These are phyloP conservation scores for Aldabrachelys gigantea DNA, from an alignment of 2,113 vertebrate genomes.

Conservation along the genomic window DNA sequence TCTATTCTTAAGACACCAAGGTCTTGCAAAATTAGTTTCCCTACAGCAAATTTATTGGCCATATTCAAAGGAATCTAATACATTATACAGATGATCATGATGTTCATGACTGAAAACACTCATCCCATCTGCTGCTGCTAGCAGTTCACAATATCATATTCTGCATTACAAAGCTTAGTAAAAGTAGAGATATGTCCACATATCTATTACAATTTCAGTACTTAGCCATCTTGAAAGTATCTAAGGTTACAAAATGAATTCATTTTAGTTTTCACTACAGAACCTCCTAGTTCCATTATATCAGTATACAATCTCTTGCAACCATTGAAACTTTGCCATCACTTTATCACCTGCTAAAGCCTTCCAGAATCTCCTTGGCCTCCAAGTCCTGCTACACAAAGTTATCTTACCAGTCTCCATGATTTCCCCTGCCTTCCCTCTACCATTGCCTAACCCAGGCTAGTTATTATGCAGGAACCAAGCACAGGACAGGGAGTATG, in stretches of 20 bases:
- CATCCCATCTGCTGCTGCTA: background rate
- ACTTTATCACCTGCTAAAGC: background rate
- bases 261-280: background rate
- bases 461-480: background rate
- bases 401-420: background rate
- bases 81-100: background rate
- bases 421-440: background rate
- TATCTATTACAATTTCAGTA: background rate
- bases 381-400: background rate
- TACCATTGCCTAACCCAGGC: background rate
- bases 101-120: background rate
- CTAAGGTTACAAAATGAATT: background rate
- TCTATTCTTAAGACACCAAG: background rate
- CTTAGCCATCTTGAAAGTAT: background rate
- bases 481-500: background rate
- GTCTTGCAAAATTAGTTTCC: accelerated
- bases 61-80: background rate
- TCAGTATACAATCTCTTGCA: background rate
- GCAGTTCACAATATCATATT: background rate
- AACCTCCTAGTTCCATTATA: background rate
- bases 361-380: background rate
- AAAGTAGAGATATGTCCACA: background rate
- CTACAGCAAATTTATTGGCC: background rate
- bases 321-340: background rate
- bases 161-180: background rate